Evolutionary conservation across 2,113 vertebrate species (phyloP), one percentile per base, ranked within the genome.

Genomic region (Rhadina sibilatrix): DNA sequence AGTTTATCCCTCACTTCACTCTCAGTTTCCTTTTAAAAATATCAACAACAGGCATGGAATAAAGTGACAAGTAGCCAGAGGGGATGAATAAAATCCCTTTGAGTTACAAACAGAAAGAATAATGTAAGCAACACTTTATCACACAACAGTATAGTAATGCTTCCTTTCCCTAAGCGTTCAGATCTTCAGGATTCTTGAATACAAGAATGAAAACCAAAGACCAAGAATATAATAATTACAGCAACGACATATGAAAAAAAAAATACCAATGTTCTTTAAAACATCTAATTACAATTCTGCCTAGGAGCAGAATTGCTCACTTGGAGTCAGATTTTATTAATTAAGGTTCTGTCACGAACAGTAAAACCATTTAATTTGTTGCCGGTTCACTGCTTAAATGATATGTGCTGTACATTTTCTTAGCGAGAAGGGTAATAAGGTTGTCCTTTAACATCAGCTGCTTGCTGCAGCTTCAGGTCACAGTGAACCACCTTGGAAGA

Each of bases 241-340:
- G 40, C 57, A 69, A 44, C 9, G 64, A 54, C 12, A 35, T 28
- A 42, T 13, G 4, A 69, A 83, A 76, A 76, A n/a, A 83, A 84
- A 82, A 6, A 63, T 30, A 35, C 4, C 25, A 8, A 4, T 4
- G 61, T 42, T 91, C 56, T 82, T 85, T 76, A 57, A 79, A 66
- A 86, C 56, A 89, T n/a, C 49, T 84, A 87, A 94, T 87, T 79
- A 79, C 10, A 75, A 25, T 44, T 22, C 12, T 79, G 70, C 65
- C 87, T 83, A 40, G 14, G 15, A 63, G 66, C 78, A 93, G 61
- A 56, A 84, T 77, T 88, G 37, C n/a, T 93, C 63, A 80, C 57
- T 83, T 72, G 33, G 40, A 79, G 42, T 90, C 53, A 90, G 53
- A 88, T 80, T 76, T 76, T 64, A 87, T 83, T 93, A 93, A 97